A percentile compares a stretch with the other conserved stretches of the same genome.
Conservation (phyloP, 2,113 vertebrate genomes). For the Conger conger region DNA sequence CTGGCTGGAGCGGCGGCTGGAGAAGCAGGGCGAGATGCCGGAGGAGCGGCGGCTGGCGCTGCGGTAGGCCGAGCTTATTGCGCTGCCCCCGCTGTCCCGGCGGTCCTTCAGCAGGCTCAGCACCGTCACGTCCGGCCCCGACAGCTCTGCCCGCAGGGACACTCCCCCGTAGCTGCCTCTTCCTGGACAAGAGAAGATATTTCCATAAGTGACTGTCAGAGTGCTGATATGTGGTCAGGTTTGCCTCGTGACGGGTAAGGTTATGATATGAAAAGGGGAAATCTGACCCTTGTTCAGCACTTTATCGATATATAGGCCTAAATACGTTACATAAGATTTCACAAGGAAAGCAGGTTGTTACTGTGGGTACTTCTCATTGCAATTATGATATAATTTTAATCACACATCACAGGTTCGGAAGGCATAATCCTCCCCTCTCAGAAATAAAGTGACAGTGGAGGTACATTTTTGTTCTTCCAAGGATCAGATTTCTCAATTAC, state of each 20-base stretch:
- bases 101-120: conserved; percentile 74
- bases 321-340: not conserved
- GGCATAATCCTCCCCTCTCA: too few relatives aligned
- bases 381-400: not conserved
- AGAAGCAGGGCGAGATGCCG: conserved; percentile 88
- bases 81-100: conserved; percentile 85
- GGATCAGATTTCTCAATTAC: too few relatives aligned
- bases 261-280: not conserved
- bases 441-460: too few relatives aligned
- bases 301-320: not conserved
- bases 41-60: conserved; percentile 86
- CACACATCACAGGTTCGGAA: not conserved
- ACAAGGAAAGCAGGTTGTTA: not conserved
- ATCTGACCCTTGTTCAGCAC: not conserved
- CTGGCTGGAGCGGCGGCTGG: conserved; percentile 85
- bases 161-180: conserved; percentile 69
- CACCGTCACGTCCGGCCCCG: conserved; percentile 73
- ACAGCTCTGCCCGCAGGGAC: conserved; percentile 69
- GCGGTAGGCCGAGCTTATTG: conserved; percentile 83
- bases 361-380: not conserved
- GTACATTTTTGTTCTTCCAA: too few relatives aligned
- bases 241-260: not conserved
- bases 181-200: too few relatives aligned
- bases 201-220: too few relatives aligned
- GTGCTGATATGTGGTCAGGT: too few relatives aligned